phyloP scores from a whole-genome alignment of 2,797 vertebrate species.

The Poeciliopsis turneri region DNA sequence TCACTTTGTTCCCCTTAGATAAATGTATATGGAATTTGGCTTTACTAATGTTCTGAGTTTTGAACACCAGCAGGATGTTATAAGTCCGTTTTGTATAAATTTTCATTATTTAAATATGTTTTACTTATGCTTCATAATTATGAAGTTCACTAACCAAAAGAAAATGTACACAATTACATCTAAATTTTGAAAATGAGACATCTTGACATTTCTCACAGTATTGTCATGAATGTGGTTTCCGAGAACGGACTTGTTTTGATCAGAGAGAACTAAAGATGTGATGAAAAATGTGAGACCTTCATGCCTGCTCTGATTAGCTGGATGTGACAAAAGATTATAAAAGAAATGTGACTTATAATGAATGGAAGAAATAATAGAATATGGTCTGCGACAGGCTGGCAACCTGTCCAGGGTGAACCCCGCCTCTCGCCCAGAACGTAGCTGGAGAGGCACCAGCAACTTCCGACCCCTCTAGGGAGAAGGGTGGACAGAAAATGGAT shows the following conservation, averaged over 20 bases:
- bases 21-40: neutral
- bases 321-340: slow-evolving; percentile 23
- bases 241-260: slow-evolving; percentile 8
- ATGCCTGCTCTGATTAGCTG: slow-evolving; percentile 16
- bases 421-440: too few species aligned
- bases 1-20: slow-evolving; percentile 7
- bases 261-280: slow-evolving; percentile 12
- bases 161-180: neutral
- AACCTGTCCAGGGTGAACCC: too few species aligned
- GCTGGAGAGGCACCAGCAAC: too few species aligned
- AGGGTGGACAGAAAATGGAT: too few species aligned
- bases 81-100: neutral
- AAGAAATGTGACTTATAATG: neutral
- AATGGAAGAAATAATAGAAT: neutral
- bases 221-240: slow-evolving; percentile 20
- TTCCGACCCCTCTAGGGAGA: too few species aligned
- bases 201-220: slow-evolving; percentile 11
- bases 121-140: neutral
- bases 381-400: neutral
- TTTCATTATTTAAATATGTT: neutral
- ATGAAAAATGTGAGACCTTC: slow-evolving; percentile 28
- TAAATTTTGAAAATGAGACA: slow-evolving; percentile 4
- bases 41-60: neutral
- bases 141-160: neutral
- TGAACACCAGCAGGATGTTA: too few species aligned